Conservation (phyloP, 1,140 invertebrate genomes). For the Drosophila ironensis region DNA sequence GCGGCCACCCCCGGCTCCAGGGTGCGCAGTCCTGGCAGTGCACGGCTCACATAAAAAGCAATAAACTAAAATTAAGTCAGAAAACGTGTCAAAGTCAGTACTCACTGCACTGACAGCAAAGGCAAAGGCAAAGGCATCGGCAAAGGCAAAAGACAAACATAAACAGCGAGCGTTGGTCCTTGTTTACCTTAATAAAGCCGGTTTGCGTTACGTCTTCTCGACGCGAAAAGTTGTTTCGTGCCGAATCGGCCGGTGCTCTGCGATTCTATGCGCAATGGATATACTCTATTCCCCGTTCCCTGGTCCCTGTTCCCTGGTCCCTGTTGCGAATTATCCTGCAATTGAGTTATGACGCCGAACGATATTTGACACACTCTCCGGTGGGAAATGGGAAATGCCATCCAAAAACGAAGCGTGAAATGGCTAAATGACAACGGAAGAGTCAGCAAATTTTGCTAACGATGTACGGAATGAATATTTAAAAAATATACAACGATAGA, state of each 20-base stretch:
- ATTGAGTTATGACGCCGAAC: slow-evolving; percentile 14
- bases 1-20: slow-evolving; percentile 21
- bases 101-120: slow-evolving; percentile 72
- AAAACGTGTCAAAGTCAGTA: slow-evolving; percentile 79
- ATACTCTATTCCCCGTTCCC: background rate
- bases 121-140: too few relatives aligned
- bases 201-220: slow-evolving; percentile 13
- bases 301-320: too few relatives aligned
- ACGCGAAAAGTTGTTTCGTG: background rate
- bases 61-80: slow-evolving; percentile 81
- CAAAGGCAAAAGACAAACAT: slow-evolving; percentile 75
- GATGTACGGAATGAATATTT: background rate
- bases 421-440: background rate
- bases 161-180: slow-evolving; percentile 70
- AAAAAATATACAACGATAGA: too few relatives aligned
- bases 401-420: slow-evolving; percentile 9
- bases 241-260: slow-evolving; percentile 15
- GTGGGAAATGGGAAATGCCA: background rate
- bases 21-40: slow-evolving; percentile 54
- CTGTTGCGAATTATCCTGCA: slow-evolving; percentile 31
- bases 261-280: slow-evolving; percentile 5
- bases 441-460: background rate
- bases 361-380: slow-evolving; percentile 17
- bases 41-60: slow-evolving; percentile 61
- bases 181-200: slow-evolving; percentile 70